Base-by-base conservation (phyloP, 1,140 invertebrate species). In the Zaprionus tsacasi region DNA sequence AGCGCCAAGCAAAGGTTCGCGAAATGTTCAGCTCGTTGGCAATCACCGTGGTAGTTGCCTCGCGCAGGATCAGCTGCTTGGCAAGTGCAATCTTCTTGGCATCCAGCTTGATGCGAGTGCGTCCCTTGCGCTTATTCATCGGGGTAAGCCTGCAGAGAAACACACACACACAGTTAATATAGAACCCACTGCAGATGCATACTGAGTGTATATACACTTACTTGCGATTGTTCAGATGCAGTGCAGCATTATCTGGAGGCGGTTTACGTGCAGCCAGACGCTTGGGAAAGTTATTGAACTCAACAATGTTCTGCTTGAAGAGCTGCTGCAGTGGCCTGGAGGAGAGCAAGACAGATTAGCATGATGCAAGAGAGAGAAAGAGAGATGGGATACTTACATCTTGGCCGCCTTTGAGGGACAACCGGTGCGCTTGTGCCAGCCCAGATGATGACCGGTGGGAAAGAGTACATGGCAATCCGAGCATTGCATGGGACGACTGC, bases 391-490 rank as follows among this genome's bases (percentile, higher is more conserved):
- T 40, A 75, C 79, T 82, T 10, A 92, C 91, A 92, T 92, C 64
- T 92, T 92, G 50, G 91, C 87, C 27, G 91, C 91, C 57, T 85
- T 83, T 7, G 91, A 92, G 3, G 91, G 91, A 40, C 91, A 92
- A 1, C 91, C 91, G n/a, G 91, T 92, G 59, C 91, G 88, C 60
- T 92, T 92, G 60, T 92, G 91, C 91, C 91, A 92, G 35, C 91
- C 91, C 54, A 92, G 56, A 74, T 92, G 91, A 63, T 92, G 91
- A 36, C 91, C 91, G 30, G 91, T 92, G 33, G 91, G 91, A n/a
- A 92, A 92, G 21, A 92, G 78, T 15, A 92, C 91, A 75, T 92
- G 89, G 61, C 91, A 92, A 60, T 92, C 91, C 27, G 91, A 86
- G 68, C 91, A 92, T 70, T 91, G 86, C 91, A 92, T 92, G n/a